Evolutionary conservation across 2,888 invertebrate species (phyloP), one percentile per base, ranked within the genome.

Genomic region (Napeogenes inachia): DNA sequence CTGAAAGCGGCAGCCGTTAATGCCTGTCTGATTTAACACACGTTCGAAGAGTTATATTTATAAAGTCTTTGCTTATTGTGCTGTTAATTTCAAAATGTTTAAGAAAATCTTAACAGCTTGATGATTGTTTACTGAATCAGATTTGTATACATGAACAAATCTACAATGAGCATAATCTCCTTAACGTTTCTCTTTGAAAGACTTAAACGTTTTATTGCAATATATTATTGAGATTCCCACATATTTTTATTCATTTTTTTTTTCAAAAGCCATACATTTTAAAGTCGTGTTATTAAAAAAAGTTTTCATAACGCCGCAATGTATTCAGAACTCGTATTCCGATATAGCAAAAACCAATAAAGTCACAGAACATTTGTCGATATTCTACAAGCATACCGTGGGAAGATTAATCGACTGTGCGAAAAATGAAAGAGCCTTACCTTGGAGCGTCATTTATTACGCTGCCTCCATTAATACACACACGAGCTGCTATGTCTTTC

Each of bases 351-450:
- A 64, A 67, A 64, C 62, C 67, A 64, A 67, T 67, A 67, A 64
- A 62, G 64, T 57, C 57, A 54, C 62, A 61, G 67, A 64, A 57
- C 67, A 67, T 64, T 67, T 67, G 67, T 67, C 67, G 67, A 65
- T 63, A 64, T 60, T 62, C 62, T 53, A 57, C 56, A 59, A 61
- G 64, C 66, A 68, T 64, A 66, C 64, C 64, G 54, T 46, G 70
- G 68, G 71, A 77, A 81, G 83, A 85, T 84, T 82, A 85, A 86
- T 85, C 77, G 82, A 77, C 75, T 76, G 79, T 76, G 78, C 73
- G 81, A 83, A 85, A 85, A 84, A 85, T 84, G 85, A 80, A 80
- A 79, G 81, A 82, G 75, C 78, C 79, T 78, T 82, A 84, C 82
- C 82, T 80, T 72, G 75, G 73, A 75, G 81, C 80, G 74, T 77